Evolutionary conservation across 2,888 invertebrate species (phyloP).

Genomic region (Machimus rusticus): DNA sequence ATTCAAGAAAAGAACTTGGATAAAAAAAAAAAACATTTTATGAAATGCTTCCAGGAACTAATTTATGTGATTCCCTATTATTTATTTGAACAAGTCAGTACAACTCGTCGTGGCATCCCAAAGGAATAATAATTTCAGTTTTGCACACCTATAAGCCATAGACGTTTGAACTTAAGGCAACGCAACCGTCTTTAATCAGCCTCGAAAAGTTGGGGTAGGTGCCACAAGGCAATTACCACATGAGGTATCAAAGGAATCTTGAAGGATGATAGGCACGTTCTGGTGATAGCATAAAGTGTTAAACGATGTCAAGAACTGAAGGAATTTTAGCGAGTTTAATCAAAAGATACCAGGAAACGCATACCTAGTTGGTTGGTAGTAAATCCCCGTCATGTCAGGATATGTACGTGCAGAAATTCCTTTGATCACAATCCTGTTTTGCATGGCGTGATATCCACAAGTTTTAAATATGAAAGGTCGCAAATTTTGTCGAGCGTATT

Average conservation of each 20-base stretch:
- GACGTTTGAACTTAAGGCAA: background rate
- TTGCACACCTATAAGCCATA: background rate
- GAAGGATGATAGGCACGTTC: background rate
- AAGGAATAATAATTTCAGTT: background rate
- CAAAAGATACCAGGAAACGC: background rate
- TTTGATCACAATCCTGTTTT: background rate
- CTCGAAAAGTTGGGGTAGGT: background rate
- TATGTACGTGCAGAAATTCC: background rate
- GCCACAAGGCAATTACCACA: background rate
- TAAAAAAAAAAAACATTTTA: background rate
- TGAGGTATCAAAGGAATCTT: background rate
- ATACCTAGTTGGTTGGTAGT: background rate
- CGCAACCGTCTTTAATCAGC: background rate
- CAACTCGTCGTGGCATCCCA: too few relatives aligned
- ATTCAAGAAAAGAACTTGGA: too few relatives aligned
- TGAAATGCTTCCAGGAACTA: background rate
- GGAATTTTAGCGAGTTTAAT: background rate
- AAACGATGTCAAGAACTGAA: background rate
- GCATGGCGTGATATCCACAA: conserved; percentile 29
- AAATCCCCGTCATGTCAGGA: background rate
- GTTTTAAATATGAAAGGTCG: background rate
- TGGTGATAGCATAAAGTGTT: background rate
- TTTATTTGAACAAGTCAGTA: background rate
- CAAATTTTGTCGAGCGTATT: background rate
- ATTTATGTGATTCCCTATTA: background rate